Percentiles rank a stretch among this genome's conserved stretches.
phyloP scores from a whole-genome alignment of 2,888 invertebrate genomes.

The Strigamia crassipes region DNA sequence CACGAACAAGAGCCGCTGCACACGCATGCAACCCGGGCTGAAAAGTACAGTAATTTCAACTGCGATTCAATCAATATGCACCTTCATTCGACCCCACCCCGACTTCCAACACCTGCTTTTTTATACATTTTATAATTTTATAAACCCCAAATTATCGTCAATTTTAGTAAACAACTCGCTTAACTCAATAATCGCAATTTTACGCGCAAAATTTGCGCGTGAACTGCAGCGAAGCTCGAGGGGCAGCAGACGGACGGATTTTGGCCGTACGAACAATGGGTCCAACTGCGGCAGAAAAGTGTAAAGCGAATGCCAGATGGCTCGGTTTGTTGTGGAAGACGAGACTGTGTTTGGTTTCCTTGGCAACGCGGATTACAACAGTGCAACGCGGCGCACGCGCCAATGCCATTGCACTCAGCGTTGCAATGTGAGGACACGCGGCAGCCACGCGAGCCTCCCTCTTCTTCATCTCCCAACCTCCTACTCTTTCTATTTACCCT shows the following conservation, averaged over 20 bases:
- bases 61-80: constrained; percentile 18
- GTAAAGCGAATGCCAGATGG: background rate
- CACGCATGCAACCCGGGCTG: constrained; percentile 1
- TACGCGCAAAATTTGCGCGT: too few species aligned
- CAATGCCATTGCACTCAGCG: constrained; percentile 10
- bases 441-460: constrained; percentile 18
- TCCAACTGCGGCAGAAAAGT: background rate
- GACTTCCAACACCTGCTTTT: background rate
- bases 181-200: background rate
- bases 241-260: too few species aligned
- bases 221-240: too few species aligned
- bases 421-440: constrained; percentile 1
- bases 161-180: background rate
- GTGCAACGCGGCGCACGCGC: constrained; percentile 18
- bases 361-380: background rate
- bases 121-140: background rate
- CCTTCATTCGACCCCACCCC: constrained; percentile 17
- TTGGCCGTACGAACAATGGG: too few species aligned
- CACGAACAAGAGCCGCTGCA: constrained; percentile 10
- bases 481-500: background rate
- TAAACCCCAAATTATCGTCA: background rate
- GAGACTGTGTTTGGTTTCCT: background rate
- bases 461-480: constrained; percentile 21
- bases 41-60: constrained; percentile 26
- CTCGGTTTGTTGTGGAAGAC: background rate